Evolutionary conservation across 2,888 invertebrate species (phyloP).

Genomic region (Drosophila paramelanica): DNA sequence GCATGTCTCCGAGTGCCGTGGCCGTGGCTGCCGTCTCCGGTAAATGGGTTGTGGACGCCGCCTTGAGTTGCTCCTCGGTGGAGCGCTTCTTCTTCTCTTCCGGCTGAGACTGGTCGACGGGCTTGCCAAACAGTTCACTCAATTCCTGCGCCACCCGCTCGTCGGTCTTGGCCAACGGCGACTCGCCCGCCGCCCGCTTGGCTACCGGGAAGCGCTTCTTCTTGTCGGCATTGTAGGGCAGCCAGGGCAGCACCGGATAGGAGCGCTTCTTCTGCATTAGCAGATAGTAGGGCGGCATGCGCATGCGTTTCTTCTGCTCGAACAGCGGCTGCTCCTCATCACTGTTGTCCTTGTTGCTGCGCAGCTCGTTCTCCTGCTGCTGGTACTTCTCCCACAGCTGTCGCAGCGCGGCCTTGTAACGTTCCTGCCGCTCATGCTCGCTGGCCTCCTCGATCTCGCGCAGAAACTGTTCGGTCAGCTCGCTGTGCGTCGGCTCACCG

Average conservation of each 20-base stretch:
- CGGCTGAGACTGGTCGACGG: constrained; percentile 68
- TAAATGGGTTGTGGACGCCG: constrained; percentile 44
- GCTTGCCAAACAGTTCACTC: constrained; percentile 87
- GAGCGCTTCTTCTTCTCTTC: constrained; percentile 87
- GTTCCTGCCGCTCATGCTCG: constrained; percentile 82
- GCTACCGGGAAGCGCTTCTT: constrained; percentile 89
- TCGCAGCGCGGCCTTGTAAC: constrained; percentile 82
- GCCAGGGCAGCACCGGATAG: constrained; percentile 84
- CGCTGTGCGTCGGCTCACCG: constrained; percentile 53
- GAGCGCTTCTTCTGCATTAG: constrained; percentile 84
- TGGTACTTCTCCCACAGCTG: constrained; percentile 84
- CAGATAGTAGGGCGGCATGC: constrained; percentile 81
- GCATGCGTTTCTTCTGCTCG: constrained; percentile 82
- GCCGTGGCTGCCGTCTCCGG: constrained; percentile 53
- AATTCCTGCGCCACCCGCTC: constrained; percentile 90
- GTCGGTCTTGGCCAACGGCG: constrained; percentile 87
- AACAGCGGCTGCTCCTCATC: constrained; percentile 80
- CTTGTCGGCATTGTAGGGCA: constrained; percentile 83
- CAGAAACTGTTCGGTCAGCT: constrained; percentile 83
- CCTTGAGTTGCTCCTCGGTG: constrained; percentile 64
- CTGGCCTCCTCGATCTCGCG: constrained; percentile 84
- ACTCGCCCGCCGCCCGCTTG: constrained; percentile 87
- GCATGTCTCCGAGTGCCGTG: constrained; percentile 65
- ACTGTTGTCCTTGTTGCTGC: constrained; percentile 64
- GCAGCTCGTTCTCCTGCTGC: constrained; percentile 81